A percentile compares a stretch with the other conserved stretches of the same genome.
phyloP scores from a whole-genome alignment of 2,113 vertebrate genomes.

The Laticauda colubrina region DNA sequence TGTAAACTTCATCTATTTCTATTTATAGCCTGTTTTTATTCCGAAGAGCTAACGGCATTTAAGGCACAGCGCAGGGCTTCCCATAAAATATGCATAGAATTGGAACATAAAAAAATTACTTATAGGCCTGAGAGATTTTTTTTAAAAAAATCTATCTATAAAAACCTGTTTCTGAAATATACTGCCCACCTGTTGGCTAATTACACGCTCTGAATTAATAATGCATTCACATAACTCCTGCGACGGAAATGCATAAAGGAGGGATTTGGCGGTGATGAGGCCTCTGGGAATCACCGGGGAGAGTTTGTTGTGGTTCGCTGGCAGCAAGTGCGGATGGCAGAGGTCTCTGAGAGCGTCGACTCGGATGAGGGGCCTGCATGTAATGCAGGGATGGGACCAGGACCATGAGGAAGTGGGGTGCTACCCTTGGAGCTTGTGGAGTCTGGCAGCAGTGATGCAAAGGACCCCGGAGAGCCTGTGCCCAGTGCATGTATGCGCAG shows the following conservation, averaged over 20 bases:
- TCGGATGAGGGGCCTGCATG: too few relatives aligned
- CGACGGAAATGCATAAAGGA: background rate
- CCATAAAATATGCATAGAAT: slow-evolving; percentile 10
- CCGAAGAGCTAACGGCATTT: background rate
- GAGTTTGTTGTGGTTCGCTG: too few relatives aligned
- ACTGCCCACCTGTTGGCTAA: background rate
- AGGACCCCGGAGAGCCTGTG: too few relatives aligned
- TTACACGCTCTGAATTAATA: slow-evolving; percentile 14
- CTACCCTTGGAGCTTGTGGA: too few relatives aligned
- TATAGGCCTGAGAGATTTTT: background rate
- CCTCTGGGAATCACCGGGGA: background rate
- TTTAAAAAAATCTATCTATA: background rate
- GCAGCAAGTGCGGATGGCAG: too few relatives aligned
- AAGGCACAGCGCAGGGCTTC: background rate
- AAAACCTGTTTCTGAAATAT: slow-evolving; percentile 1
- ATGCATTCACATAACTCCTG: background rate
- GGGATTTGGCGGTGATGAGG: background rate
- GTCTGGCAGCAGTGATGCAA: too few relatives aligned
- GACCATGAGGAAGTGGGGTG: too few relatives aligned
- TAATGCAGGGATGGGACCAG: too few relatives aligned
- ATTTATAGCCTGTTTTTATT: slow-evolving; percentile 2
- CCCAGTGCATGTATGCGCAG: too few relatives aligned
- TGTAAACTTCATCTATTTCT: background rate
- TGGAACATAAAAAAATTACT: slow-evolving; percentile 1
- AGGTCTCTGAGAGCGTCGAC: too few relatives aligned